Base-by-base conservation (phyloP, 2,797 vertebrate genomes). In the Gallinago stenura region DNA sequence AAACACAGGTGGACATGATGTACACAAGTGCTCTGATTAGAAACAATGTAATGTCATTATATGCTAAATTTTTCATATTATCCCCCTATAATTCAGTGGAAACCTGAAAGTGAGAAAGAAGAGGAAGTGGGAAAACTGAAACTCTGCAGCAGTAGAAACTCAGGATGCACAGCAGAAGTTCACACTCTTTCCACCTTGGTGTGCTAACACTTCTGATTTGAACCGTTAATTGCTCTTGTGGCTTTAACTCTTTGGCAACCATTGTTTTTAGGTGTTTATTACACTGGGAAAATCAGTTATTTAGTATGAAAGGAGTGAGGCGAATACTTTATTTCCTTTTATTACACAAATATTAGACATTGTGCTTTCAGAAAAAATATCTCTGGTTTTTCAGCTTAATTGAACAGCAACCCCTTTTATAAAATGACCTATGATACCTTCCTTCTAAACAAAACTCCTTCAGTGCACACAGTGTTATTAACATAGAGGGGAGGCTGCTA, bases 151-250 rank as follows among this genome's bases (percentile, higher is more conserved):
- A 87, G 93, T 58, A 97, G 87, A 87, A 93, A 91, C 41, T 87
- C 58, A 80, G 65, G 37, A 84, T 76, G 76, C 19, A 89, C 30
- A 80, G 69, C 46, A 90, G 92, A 89, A 91, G 25, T 96, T 95
- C 87, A 90, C 91, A 81, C 50, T 61, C 85, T 48, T 84, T 89
- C 82, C 57, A 87, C 82, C 57, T 94, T 91, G 54, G 28, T 89
- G 53, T 84, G 92, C 71, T 64, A 87, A 65, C 87, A 77, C 73
- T 91, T 97, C 70, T 93, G 62, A 64, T 62, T 82, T 89, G 60
- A 97, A 69, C n/a, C 33, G 66, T 94, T 98, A 97, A 97, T 97
- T 98, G 78, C 90, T 96, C 57, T 95, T 95, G 31, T 22, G 53
- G 12, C 21, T 95, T 78, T 95, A 92, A 94, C 57, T 65, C 45